These are phyloP conservation scores for Cremastobaeus sp. DNA, from an alignment of 2,888 invertebrate genomes.

Conservation along the genomic window DNA sequence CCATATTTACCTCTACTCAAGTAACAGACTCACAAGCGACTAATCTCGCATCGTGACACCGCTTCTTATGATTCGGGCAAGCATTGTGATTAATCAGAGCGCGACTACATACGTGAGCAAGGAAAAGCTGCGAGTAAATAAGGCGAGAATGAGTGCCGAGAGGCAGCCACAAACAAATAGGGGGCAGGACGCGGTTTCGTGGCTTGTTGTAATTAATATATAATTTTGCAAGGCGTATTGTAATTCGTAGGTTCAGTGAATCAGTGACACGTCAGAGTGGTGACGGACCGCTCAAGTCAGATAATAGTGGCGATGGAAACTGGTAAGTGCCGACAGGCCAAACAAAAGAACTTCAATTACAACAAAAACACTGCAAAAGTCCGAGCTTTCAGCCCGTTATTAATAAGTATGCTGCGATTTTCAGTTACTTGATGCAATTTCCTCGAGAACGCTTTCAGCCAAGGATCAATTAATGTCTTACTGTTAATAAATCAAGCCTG, in stretches of 20 bases:
- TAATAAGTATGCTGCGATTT: no score
- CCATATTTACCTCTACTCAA: constrained; percentile 3
- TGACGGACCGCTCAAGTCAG: constrained; percentile 76
- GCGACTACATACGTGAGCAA: constrained; percentile 7
- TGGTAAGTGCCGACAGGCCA: constrained; percentile 74
- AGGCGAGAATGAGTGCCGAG: neutral
- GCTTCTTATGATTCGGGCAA: no score
- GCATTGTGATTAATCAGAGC: no score
- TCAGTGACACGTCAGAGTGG: constrained; percentile 77
- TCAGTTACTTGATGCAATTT: no score
- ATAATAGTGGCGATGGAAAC: constrained; percentile 76
- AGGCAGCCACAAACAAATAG: neutral
- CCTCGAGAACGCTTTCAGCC: no score
- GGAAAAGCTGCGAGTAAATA: neutral
- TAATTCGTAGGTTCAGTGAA: constrained; percentile 79
- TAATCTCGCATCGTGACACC: constrained; percentile 7
- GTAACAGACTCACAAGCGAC: constrained; percentile 6
- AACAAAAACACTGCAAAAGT: constrained; percentile 6
- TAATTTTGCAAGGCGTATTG: constrained; percentile 72
- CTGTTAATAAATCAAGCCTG: no score
- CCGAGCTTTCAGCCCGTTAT: no score
- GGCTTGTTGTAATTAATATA: constrained; percentile 42
- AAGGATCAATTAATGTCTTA: no score
- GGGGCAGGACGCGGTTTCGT: constrained; percentile 3
- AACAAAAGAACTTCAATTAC: constrained; percentile 28